Evolutionary conservation across 2,888 invertebrate species (phyloP), one percentile per base, ranked within the genome.

Genomic region (Oxyteleia sp.): DNA sequence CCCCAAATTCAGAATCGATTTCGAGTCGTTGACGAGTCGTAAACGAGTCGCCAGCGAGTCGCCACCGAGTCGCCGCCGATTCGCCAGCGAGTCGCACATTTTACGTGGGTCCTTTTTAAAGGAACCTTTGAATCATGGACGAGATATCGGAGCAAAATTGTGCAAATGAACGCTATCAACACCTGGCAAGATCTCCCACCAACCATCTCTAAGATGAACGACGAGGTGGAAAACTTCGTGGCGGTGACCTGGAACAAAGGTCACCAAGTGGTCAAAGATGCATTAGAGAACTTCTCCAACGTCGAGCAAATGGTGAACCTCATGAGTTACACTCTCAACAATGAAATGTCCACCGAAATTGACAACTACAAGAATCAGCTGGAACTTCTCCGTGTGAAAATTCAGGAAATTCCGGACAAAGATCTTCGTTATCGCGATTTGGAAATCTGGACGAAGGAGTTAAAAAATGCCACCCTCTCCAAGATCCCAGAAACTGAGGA

Each of bases 101-200:
- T n/a, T n/a, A n/a, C n/a, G n/a, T n/a, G n/a, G n/a, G n/a, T n/a
- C n/a, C n/a, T n/a, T n/a, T n/a, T n/a, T n/a, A n/a, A n/a, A n/a
- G n/a, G n/a, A n/a, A n/a, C n/a, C n/a, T n/a, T n/a, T n/a, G n/a
- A n/a, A n/a, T 45, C 18, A 49, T 49, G 49, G 49, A 2, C n/a
- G 23, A 49, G 0, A 10, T 18, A 23, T 23, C 20, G 11, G 23
- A 23, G n/a, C 49, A 49, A 23, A 3, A 23, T 49, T n/a, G 10
- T 49, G 1, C 23, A 49, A 23, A 23, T 49, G 49, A 23, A 49
- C n/a, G 51, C 13, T 7, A 26, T 51, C 29, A 13, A 51, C 51
- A 51, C 26, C 26, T 51, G 51, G 51, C 13, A 29, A 7, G 51
- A 51, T 26, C 15, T 51, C 0, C 51, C 13, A 2, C 51, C 29